phyloP scores from a whole-genome alignment of 2,113 vertebrate genomes.

The Bagarius yarrelli region DNA sequence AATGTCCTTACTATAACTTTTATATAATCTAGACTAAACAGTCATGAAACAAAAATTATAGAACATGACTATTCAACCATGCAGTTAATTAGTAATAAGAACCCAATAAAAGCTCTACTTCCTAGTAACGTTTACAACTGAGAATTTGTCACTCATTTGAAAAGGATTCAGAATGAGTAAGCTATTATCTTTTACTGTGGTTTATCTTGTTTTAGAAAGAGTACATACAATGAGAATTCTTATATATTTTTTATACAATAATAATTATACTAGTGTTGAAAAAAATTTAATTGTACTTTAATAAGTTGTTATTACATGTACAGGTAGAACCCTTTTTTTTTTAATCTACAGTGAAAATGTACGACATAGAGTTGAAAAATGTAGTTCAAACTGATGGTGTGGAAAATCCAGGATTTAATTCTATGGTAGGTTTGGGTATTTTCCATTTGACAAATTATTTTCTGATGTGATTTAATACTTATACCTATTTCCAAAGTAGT shows the following conservation, averaged over 20 bases:
- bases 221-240: neutral
- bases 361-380: constrained; percentile 37
- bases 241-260: too few species aligned
- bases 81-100: constrained; percentile 70
- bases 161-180: constrained; percentile 71
- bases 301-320: neutral
- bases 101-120: constrained; percentile 50
- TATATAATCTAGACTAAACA: neutral
- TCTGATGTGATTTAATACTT: neutral
- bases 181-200: constrained; percentile 52
- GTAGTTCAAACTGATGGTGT: constrained; percentile 42
- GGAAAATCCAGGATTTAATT: constrained; percentile 65
- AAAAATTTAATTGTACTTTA: constrained; percentile 3
- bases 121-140: constrained; percentile 44
- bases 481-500: neutral
- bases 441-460: neutral
- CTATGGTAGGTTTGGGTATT: constrained; percentile 56
- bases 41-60: neutral
- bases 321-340: too few species aligned
- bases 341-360: constrained; percentile 56
- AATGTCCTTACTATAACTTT: neutral
- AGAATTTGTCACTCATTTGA: constrained; percentile 50
- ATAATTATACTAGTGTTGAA: neutral
- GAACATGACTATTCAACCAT: constrained; percentile 12
- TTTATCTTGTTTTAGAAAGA: constrained; percentile 1